Base-by-base conservation (phyloP, 2,888 invertebrate genomes). In the Steinernema hermaphroditum region DNA sequence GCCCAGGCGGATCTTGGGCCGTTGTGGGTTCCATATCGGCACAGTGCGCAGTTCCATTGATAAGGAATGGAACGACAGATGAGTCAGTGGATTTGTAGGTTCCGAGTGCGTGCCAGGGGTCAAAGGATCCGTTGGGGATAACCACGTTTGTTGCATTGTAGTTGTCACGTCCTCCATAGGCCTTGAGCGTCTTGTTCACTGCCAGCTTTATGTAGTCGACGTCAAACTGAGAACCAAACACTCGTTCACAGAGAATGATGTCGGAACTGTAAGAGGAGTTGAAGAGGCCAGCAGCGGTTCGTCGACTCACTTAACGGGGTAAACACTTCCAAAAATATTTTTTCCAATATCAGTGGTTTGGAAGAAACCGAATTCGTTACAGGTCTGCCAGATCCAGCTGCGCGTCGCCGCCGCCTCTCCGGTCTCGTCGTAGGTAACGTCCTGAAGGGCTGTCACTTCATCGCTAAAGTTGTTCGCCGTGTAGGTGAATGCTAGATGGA, bases 281-380 rank as follows among this genome's bases (percentile, higher is more conserved):
- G n/a, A n/a, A n/a, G n/a, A n/a, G n/a, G n/a, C n/a, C n/a, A n/a
- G n/a, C n/a, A n/a, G 37, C 12, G 37, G 37, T 8, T 12, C 37
- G 6, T 37, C 37, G 4, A 75, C 75, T 69, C 70, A 82, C 80
- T 82, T 81, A 43, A 81, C 79, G n/a, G 82, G 82, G 2, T 76
- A 74, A 14, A 77, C 74, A 8, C 76, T 77, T 69, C 81, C 83
- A 70, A 81, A 83, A 68, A 83, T 80, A 32, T 78, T 77, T 46
- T 76, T 74, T 68, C 88, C 84, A 0, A 81, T 69, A 75, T 91
- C 91, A 0, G 94, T 93, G 0, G 94, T 93, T 89, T 96, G 96
- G 88, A 92, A 96, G 88, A 93, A 96, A 32, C 95, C 96, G 87
- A 96, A 96, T 87, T 96, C 96, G 0, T 93, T 93, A 87, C 96